Evolutionary conservation across 2,113 vertebrate genomes (phyloP), one percentile per base, ranked within the genome.

Genomic region (Clinocottus analis): DNA sequence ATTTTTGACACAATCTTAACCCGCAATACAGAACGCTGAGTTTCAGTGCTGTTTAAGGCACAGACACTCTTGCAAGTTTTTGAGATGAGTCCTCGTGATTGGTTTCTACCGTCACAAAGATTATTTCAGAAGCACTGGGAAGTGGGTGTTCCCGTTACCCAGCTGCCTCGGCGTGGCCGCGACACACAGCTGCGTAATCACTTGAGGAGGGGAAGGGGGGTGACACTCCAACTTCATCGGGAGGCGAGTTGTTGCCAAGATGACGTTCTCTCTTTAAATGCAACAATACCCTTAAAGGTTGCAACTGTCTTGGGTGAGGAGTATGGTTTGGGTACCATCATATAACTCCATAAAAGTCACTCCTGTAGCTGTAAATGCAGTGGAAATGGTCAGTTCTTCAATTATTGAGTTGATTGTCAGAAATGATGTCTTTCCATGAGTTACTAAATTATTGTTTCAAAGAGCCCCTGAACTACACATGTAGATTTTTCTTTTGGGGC

Each of bases 131-230:
- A 27, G 53, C 65, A 47, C 43, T 0, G 3, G 64, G 67, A 78
- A 80, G 79, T 53, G 65, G 76, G 43, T 72, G 84, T 87, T 88
- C 29, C 60, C 27, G 61, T 84, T 84, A 68, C 82, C 86, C 65
- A 76, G 77, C 79, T 60, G 65, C 86, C 76, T 67, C 10, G 8
- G 31, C 71, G 80, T 25, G 19, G 61, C 74, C 0, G 29, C 75
- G 80, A 85, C 84, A 76, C 77, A 71, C 83, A 84, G 80, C 85
- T 81, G 68, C 81, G 79, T 41, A 72, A 80, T 91, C 85, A 79
- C 78, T 27, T 67, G 14, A 64, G 67, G 58, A 43, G 75, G 27
- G 21, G n/a, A n/a, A n/a, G n/a, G 39, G 31, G 61, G 7, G 23
- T 37, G 37, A 64, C 21, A 10, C 17, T 0, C 4, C 71, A 81